Percentiles rank a stretch among this genome's conserved stretches.
phyloP scores from a whole-genome alignment of 1,140 invertebrate species.

The Heliconius hewitsoni region DNA sequence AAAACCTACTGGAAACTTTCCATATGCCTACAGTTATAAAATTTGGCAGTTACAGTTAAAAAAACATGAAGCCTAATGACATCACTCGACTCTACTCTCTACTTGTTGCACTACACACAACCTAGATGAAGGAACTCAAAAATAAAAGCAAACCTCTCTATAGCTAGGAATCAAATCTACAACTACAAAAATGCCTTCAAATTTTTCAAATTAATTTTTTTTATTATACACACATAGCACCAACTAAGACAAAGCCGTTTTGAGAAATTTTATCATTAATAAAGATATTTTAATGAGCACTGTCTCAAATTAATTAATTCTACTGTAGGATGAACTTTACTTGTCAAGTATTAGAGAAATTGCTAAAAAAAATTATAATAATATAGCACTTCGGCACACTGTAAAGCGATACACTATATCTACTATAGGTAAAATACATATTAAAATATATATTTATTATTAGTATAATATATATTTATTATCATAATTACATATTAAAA shows the following conservation, averaged over 20 bases:
- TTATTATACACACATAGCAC: not conserved
- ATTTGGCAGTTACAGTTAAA: too few relatives aligned
- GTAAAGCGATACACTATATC: too few relatives aligned
- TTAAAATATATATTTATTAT: too few relatives aligned
- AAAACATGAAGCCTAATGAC: too few relatives aligned
- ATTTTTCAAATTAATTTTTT: not conserved
- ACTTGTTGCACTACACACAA: too few relatives aligned
- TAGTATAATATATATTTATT: too few relatives aligned
- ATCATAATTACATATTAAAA: too few relatives aligned
- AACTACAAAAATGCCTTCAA: not conserved
- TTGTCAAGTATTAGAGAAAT: not conserved
- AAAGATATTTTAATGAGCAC: not conserved
- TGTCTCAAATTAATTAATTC: conserved; percentile 7
- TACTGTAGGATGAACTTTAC: not conserved
- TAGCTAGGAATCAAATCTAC: not conserved
- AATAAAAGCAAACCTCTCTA: not conserved
- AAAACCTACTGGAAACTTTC: too few relatives aligned
- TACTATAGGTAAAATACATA: too few relatives aligned
- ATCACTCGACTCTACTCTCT: not conserved
- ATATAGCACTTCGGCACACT: too few relatives aligned
- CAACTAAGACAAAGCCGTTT: not conserved
- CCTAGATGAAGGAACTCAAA: not conserved
- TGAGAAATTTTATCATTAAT: not conserved
- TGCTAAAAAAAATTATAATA: not conserved
- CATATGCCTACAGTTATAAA: too few relatives aligned